phyloP scores from a whole-genome alignment of 2,797 vertebrate genomes.

The Enteromius argenteus region DNA sequence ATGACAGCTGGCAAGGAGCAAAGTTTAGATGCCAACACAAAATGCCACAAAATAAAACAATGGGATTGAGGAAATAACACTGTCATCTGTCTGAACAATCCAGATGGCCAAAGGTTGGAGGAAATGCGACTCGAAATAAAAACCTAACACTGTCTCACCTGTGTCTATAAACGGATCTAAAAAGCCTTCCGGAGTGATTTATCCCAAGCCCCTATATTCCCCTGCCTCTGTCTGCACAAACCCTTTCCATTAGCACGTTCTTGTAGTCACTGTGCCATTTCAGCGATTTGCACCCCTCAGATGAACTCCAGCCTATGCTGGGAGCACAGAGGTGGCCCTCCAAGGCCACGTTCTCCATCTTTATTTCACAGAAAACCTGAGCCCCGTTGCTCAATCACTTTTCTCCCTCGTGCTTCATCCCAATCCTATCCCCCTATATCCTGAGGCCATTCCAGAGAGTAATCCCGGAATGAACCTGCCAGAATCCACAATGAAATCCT shows the following conservation, averaged over 20 bases:
- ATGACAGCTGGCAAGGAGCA: slow-evolving; percentile 51
- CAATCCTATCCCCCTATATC: slow-evolving; percentile 57
- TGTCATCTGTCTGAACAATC: slow-evolving; percentile 27
- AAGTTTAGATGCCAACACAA: slow-evolving; percentile 39
- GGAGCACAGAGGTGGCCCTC: slow-evolving; percentile 54
- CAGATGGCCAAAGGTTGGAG: slow-evolving; percentile 32
- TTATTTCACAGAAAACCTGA: slow-evolving; percentile 48
- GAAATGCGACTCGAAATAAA: neutral
- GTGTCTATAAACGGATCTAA: slow-evolving; percentile 38
- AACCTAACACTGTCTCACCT: slow-evolving; percentile 39
- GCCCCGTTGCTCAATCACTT: slow-evolving; percentile 31
- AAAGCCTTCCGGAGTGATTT: slow-evolving; percentile 5
- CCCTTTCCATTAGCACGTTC: slow-evolving; percentile 62
- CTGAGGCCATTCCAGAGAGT: slow-evolving; percentile 67
- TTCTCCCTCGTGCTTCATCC: slow-evolving; percentile 61
- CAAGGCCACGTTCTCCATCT: slow-evolving; percentile 38
- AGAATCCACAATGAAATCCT: slow-evolving; percentile 63
- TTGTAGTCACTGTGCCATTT: slow-evolving; percentile 64
- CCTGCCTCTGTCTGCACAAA: slow-evolving; percentile 26
- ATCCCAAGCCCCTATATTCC: slow-evolving; percentile 24
- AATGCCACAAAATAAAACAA: slow-evolving; percentile 26
- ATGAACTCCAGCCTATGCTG: slow-evolving; percentile 42
- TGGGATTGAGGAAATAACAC: slow-evolving; percentile 12
- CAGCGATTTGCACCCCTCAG: slow-evolving; percentile 64
- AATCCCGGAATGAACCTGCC: slow-evolving; percentile 71